Conservation (phyloP, 1,140 invertebrate species). For the Drosophila parabipectinata region DNA sequence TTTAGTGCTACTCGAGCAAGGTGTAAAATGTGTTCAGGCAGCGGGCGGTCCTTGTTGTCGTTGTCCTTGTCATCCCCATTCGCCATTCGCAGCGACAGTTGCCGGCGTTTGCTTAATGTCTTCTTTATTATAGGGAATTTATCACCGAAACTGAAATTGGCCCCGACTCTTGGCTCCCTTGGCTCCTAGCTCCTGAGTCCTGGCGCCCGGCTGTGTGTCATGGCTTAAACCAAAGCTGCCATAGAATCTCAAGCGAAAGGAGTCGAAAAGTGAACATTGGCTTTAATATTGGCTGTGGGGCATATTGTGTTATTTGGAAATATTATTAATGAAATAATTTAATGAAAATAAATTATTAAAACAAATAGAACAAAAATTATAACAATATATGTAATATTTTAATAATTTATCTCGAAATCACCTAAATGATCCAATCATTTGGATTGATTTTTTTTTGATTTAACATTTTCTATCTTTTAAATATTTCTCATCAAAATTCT, state of each 20-base stretch:
- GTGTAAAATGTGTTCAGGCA: constrained; percentile 60
- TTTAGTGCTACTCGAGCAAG: constrained; percentile 53
- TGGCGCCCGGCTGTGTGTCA: constrained; percentile 19
- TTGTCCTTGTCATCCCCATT: constrained; percentile 53
- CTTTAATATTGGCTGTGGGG: background rate
- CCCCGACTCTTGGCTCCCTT: constrained; percentile 33
- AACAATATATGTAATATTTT: too few species aligned
- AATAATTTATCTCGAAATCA: too few species aligned
- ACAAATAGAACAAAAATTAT: too few species aligned
- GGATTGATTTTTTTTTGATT: background rate
- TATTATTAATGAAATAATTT: too few species aligned
- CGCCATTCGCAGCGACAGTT: constrained; percentile 23
- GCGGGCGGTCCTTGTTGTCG: constrained; percentile 66
- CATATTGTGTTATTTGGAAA: background rate
- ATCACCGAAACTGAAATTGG: constrained; percentile 79
- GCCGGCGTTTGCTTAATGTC: constrained; percentile 77
- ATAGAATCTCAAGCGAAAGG: constrained; percentile 16
- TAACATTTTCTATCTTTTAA: background rate
- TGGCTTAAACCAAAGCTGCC: constrained; percentile 33
- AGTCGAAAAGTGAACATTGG: constrained; percentile 17
- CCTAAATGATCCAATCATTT: too few species aligned
- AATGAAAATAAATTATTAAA: too few species aligned
- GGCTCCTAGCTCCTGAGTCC: background rate
- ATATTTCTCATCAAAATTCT: background rate
- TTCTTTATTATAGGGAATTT: constrained; percentile 81